Conservation (phyloP, 2,888 invertebrate species). For the Antheraea assamensis region DNA sequence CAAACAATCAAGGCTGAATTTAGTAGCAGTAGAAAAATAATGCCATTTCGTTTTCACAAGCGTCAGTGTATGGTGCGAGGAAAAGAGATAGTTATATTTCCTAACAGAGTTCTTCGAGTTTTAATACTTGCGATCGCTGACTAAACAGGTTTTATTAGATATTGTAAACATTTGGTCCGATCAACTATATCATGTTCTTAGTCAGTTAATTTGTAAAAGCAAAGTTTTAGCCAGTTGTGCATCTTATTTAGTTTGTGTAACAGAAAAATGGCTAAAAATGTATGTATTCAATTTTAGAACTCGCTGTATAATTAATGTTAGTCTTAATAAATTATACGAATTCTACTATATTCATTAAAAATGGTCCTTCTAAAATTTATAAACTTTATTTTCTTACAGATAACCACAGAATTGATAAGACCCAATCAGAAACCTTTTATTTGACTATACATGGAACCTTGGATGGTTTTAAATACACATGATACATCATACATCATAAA, state of each 20-base stretch:
- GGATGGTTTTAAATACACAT: not conserved
- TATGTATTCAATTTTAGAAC: not conserved
- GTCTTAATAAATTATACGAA: not conserved
- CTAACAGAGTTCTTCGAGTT: constrained; percentile 33
- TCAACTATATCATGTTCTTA: not conserved
- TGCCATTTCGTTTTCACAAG: constrained; percentile 43
- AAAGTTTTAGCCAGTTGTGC: not conserved
- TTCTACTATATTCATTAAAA: not conserved
- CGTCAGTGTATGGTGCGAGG: constrained; percentile 30
- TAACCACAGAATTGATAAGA: not conserved
- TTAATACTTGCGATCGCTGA: constrained; percentile 68
- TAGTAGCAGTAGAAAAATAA: constrained; percentile 49
- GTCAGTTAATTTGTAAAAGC: not conserved
- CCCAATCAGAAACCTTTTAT: not conserved
- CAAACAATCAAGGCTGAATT: constrained; percentile 55
- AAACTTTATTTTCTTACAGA: not conserved
- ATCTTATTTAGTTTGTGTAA: constrained; percentile 10
- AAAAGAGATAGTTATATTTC: constrained; percentile 53
- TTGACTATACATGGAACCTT: not conserved
- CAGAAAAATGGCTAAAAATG: not conserved
- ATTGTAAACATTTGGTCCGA: constrained; percentile 52
- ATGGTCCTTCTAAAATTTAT: not conserved
- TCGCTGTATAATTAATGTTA: not conserved
- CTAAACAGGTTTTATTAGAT: constrained; percentile 72
- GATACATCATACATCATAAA: not conserved